Evolutionary conservation across 1,140 invertebrate species (phyloP), one percentile per base, ranked within the genome.

Genomic region (Nephila pilipes): DNA sequence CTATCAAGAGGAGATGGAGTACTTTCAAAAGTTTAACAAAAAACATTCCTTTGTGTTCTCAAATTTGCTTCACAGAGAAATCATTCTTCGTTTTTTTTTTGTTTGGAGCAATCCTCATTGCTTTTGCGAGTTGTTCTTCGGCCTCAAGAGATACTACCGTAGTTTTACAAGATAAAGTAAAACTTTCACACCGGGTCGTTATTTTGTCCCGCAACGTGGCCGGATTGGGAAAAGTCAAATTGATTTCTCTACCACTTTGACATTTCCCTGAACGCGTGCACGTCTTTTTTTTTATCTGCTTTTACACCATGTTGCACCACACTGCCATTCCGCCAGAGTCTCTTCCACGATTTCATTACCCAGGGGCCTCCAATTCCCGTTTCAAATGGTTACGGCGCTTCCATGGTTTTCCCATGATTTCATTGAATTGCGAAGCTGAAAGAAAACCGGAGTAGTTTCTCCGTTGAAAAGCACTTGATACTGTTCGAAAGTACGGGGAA

Each of bases 201-300:
- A 83, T 46, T 83, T n/a, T 46, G 80, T 83, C 38, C 80, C 80
- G 38, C 80, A 83, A 83, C 54, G 80, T 83, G 80, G 80, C 54
- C 25, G 46, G n/a, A 12, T 20, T 55, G 38, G 22, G 38, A 25
- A 83, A 83, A 83, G 38, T 54, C 38, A 83, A 83, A 83, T 55
- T 55, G 54, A 83, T 83, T 83, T 55, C 38, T 83, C 16, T 83
- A 20, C 54, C 80, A 54, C 36, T 46, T 54, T 25, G 10, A 46
- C 38, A n/a, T 46, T 14, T 83, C 80, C 80, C 80, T 2, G 54
- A 55, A 46, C 38, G 54, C 36, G n/a, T 83, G 36, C 54, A 55
- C 80, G 36, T 46, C 38, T 83, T n/a, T 75, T n/a, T n/a, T 25
- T 83, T 54, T 83, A 54, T 83, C 80, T 83, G 80, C 54, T 55